Base-by-base conservation (phyloP, 1,140 invertebrate species). In the Nymphalis io region DNA sequence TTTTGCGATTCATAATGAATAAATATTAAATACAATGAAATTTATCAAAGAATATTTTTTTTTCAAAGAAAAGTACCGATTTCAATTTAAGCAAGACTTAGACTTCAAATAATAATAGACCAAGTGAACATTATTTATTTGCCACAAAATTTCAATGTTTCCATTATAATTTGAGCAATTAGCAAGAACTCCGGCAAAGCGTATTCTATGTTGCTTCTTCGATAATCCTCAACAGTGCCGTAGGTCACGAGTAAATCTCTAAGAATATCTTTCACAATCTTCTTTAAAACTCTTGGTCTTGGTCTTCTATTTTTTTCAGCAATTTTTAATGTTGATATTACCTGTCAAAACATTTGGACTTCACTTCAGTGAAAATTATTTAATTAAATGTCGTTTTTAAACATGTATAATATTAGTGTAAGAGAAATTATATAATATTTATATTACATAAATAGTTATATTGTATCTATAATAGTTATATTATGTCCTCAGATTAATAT, bases 181-280 rank as follows among this genome's bases (percentile, higher is more conserved):
- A 70, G 58, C 16, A 73, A 60, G 58, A 88, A 86, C 8, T 80
- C 76, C 16, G 73, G 60, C 5, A 83, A 72, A 16, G 66, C 73
- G 33, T 72, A 69, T 16, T 75, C 74, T 12, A 62, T 69, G 40
- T 65, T 65, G 15, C 39, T 74, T 57, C 78, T 75, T 60, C 76
- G 75, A 18, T 68, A 76, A 8, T 78, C 72, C 1, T 80, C 73
- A 5, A 82, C 64, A 0, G 77, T 61, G 3, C 76, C 79, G 58
- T 83, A 88, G 0, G 80, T 73, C 13, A 70, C 42, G 0, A 84
- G 72, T 21, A 88, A 71, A 62, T 85, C 82, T 5, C 69, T 69
- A 0, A 85, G 66, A 8, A 81, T 70, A 10, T 76, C 68, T 33
- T 73, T 67, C 0, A 83, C 51, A 12, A 78, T 61, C 3, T 77